Percentiles rank a stretch among this genome's conserved stretches.
phyloP scores from a whole-genome alignment of 2,113 vertebrate genomes.

The Gambusia holbrooki region DNA sequence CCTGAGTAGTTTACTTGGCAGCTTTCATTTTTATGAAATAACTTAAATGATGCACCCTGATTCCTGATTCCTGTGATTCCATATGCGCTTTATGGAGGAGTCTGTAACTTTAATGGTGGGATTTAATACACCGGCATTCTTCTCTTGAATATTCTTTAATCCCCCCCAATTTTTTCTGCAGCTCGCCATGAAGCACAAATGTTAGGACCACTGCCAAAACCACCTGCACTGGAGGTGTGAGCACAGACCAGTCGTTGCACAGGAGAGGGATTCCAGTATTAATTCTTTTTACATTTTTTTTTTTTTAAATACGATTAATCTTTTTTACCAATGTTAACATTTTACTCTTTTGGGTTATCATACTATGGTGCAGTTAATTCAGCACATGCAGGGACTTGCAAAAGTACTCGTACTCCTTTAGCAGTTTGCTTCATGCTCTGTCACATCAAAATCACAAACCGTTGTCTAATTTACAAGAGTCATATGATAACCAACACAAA shows the following conservation, averaged over 20 bases:
- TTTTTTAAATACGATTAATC: slow-evolving; percentile 52
- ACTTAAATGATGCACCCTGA: background rate
- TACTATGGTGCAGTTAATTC: slow-evolving; percentile 38
- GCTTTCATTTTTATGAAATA: background rate
- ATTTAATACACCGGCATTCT: background rate
- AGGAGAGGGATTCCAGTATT: slow-evolving; percentile 64
- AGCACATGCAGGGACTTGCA: background rate
- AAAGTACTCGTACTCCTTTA: background rate
- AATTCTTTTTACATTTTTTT: slow-evolving; percentile 44
- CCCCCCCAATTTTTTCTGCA: slow-evolving; percentile 72
- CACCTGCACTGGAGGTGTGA: slow-evolving; percentile 61
- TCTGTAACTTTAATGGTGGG: background rate
- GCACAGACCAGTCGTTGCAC: slow-evolving; percentile 44
- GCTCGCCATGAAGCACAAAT: slow-evolving; percentile 99
- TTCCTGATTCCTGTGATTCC: background rate
- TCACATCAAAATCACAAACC: background rate
- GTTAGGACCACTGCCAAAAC: slow-evolving; percentile 83
- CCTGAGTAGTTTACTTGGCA: background rate
- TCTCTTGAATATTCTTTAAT: slow-evolving; percentile 4
- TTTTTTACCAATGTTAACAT: slow-evolving; percentile 67
- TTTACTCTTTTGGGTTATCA: slow-evolving; percentile 47
- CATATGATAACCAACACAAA: background rate
- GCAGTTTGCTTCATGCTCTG: background rate
- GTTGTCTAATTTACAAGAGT: background rate
- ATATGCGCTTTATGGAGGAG: background rate